Base-by-base conservation (phyloP, 2,888 invertebrate species). In the Tipula helvola region DNA sequence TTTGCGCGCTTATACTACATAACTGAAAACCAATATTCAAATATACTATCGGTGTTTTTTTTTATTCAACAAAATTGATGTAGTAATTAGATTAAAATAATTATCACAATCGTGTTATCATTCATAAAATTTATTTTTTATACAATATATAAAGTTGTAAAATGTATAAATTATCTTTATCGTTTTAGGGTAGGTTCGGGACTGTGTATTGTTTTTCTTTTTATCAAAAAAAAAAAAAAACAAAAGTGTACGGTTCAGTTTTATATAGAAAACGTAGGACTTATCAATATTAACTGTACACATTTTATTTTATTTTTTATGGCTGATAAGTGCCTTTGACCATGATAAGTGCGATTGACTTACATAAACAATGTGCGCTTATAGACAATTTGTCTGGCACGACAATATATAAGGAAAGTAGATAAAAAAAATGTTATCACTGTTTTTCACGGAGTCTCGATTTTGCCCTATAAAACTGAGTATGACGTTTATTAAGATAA, bases 21-120 rank as follows among this genome's bases (percentile, higher is more conserved):
- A 28, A 52, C n/a, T 52, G 52, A 4, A 52, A 52, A 16, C 52
- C 52, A 28, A 71, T 71, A 71, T 71, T 71, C 71, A 71, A 71
- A 71, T 28, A 39, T 71, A 71, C 28, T 71, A 71, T 71, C 71
- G 71, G 71, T 10, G 28, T 52, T 52, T 52, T 44, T 52, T 52
- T 52, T 16, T 71, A 12, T 71, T 28, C 18, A 71, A 71, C 71
- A 71, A 28, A 71, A 13, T 71, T 71, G 71, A 71, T 71, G 71
- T 71, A 71, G 71, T 71, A 71, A 71, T 71, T 71, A 71, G 71
- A 71, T 71, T 71, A 71, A 71, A 71, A 71, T 71, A 71, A 71
- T 71, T 71, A 71, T 71, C 71, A 71, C 71, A 71, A 71, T 71
- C 71, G 71, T 71, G 71, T 71, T 71, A 71, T 71, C 71, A 71